These are phyloP conservation scores for Leguminivora glycinivorella DNA, from an alignment of 1,140 invertebrate genomes.

Conservation along the genomic window DNA sequence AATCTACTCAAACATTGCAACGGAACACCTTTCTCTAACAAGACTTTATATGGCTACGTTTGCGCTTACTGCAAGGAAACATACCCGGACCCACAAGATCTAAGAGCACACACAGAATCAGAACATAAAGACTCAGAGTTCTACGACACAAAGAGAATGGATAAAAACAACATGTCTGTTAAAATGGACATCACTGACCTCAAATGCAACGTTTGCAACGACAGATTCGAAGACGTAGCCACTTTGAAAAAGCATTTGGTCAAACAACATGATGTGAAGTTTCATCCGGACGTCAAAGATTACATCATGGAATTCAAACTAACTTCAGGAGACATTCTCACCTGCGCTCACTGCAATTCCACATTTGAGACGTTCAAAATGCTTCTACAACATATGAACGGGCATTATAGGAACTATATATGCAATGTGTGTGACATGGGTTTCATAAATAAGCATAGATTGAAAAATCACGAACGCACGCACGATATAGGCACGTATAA, in stretches of 20 bases:
- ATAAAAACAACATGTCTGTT: slow-evolving; percentile 60
- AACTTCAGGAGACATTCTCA: slow-evolving; percentile 47
- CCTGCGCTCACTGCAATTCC: slow-evolving; percentile 60
- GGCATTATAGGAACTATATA: slow-evolving; percentile 81
- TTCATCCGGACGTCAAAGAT: slow-evolving; percentile 58
- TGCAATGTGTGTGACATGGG: slow-evolving; percentile 89
- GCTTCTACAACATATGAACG: slow-evolving; percentile 69
- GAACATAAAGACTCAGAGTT: slow-evolving; percentile 45
- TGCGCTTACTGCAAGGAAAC: slow-evolving; percentile 64
- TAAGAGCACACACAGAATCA: slow-evolving; percentile 48
- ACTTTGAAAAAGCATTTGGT: slow-evolving; percentile 56
- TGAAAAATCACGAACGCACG: slow-evolving; percentile 75
- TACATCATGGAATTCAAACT: slow-evolving; percentile 67
- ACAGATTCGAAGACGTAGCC: slow-evolving; percentile 41
- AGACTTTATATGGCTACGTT: slow-evolving; percentile 55
- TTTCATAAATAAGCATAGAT: slow-evolving; percentile 78
- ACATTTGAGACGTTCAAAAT: slow-evolving; percentile 68
- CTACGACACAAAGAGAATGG: slow-evolving; percentile 47
- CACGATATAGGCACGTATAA: slow-evolving; percentile 61
- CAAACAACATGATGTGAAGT: slow-evolving; percentile 54
- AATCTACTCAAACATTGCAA: slow-evolving; percentile 67
- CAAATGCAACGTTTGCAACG: slow-evolving; percentile 54
- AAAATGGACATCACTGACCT: slow-evolving; percentile 68
- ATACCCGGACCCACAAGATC: slow-evolving; percentile 38
- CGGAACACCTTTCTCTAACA: slow-evolving; percentile 65